Conservation (phyloP, 2,113 vertebrate species). For the Morphnarchus princeps region DNA sequence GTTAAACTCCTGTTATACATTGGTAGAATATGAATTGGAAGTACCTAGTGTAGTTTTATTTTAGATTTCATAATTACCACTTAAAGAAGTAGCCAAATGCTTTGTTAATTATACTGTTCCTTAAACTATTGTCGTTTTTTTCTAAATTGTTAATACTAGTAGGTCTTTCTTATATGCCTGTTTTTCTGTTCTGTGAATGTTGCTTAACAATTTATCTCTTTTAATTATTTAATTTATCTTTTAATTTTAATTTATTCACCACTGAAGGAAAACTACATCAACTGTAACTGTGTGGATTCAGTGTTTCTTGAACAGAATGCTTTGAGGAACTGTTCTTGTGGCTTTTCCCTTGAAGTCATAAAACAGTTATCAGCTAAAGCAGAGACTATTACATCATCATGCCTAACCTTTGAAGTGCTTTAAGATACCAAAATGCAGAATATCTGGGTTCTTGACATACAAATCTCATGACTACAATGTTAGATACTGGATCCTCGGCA, state of each 20-base stretch:
- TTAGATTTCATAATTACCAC: background rate
- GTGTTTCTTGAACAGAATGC: background rate
- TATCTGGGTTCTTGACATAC: background rate
- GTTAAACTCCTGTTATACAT: background rate
- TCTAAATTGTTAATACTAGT: background rate
- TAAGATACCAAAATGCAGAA: background rate
- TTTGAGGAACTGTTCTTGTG: background rate
- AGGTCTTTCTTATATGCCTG: background rate
- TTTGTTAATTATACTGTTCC: background rate
- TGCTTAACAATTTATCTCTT: background rate
- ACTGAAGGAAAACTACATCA: background rate
- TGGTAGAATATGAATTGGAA: background rate
- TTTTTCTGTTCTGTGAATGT: background rate
- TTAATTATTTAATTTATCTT: background rate
- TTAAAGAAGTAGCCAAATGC: background rate
- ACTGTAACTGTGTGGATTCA: background rate
- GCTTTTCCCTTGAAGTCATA: background rate
- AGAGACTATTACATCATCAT: background rate
- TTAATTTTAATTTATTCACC: background rate
- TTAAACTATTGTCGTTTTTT: background rate
- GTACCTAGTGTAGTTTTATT: background rate
- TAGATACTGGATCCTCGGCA: background rate
- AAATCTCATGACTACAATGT: background rate
- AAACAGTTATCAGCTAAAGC: background rate
- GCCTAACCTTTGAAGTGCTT: background rate